Percentiles rank a stretch among this genome's conserved stretches.
These are phyloP conservation scores for Aplocera efformata DNA, from an alignment of 2,888 invertebrate species.

Conservation along the genomic window DNA sequence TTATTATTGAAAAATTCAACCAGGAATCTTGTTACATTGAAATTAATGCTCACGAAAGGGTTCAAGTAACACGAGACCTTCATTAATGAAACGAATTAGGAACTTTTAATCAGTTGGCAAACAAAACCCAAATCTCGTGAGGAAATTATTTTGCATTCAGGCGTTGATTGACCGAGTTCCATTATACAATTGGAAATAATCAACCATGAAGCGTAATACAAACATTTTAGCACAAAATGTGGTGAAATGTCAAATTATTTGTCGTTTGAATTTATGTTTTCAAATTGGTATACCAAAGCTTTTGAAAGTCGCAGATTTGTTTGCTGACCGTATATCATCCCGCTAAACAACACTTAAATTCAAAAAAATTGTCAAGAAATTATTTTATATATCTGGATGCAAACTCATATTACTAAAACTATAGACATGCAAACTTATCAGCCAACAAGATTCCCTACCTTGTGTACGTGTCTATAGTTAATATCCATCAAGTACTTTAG, in stretches of 20 bases:
- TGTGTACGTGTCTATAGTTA: no score
- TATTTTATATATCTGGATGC: no score
- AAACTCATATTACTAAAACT: no score
- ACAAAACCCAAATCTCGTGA: slow-evolving; percentile 26
- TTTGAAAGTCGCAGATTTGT: no score
- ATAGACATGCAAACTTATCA: no score
- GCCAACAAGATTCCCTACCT: no score
- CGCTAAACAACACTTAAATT: no score
- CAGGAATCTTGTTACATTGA: slow-evolving; percentile 31
- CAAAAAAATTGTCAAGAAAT: no score
- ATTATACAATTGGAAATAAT: neutral
- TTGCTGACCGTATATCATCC: no score
- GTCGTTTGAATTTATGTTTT: neutral
- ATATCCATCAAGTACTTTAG: no score
- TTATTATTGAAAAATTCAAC: slow-evolving; percentile 23
- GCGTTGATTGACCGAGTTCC: slow-evolving; percentile 11
- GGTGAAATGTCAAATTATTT: neutral
- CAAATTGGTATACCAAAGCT: no score
- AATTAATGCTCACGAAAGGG: slow-evolving; percentile 34
- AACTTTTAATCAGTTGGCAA: slow-evolving; percentile 31
- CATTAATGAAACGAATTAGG: slow-evolving; percentile 41
- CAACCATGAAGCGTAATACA: neutral
- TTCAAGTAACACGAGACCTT: slow-evolving; percentile 38
- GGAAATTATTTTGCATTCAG: slow-evolving; percentile 17
- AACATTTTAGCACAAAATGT: no score